Evolutionary conservation across 1,140 invertebrate species (phyloP).

Genomic region (Drosophila orosa): DNA sequence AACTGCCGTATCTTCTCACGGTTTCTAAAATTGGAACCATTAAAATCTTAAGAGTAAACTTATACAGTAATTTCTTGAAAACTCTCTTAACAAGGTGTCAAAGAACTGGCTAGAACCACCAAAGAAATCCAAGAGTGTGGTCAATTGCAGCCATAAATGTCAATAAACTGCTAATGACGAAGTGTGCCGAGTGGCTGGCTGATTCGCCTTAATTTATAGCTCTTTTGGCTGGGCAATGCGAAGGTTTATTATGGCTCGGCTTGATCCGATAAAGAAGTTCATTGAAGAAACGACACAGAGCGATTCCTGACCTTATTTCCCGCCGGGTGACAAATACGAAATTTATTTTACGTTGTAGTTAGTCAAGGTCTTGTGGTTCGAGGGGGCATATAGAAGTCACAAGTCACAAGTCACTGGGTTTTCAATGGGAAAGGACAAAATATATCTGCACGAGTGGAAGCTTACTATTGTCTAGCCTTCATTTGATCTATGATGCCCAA

Average conservation of each 20-base stretch:
- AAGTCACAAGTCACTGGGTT: not conserved
- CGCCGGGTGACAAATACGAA: not conserved
- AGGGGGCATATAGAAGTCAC: conserved; percentile 22
- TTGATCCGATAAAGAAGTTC: conserved; percentile 25
- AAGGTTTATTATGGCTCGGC: conserved; percentile 11
- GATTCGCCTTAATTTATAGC: conserved; percentile 12
- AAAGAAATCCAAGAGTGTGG: not conserved
- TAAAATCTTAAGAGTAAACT: not conserved
- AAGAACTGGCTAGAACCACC: not conserved
- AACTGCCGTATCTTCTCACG: fast-evolving
- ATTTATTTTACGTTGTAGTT: not conserved
- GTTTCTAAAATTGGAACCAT: not conserved
- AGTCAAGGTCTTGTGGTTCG: not conserved
- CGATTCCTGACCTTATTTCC: conserved; percentile 1
- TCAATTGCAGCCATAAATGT: conserved; percentile 27
- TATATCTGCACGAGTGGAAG: not conserved
- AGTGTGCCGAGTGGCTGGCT: conserved; percentile 12
- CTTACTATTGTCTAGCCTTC: not conserved
- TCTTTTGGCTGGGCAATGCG: conserved; percentile 10
- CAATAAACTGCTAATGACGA: conserved; percentile 14
- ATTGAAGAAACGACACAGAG: conserved; percentile 29
- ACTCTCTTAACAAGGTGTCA: not conserved
- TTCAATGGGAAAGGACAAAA: not conserved
- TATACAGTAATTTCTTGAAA: not conserved
- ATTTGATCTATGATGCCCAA: not conserved